A percentile compares a stretch with the other conserved stretches of the same genome.
These are phyloP conservation scores for Macrophya annulata DNA, from an alignment of 2,888 invertebrate species.

Conservation along the genomic window DNA sequence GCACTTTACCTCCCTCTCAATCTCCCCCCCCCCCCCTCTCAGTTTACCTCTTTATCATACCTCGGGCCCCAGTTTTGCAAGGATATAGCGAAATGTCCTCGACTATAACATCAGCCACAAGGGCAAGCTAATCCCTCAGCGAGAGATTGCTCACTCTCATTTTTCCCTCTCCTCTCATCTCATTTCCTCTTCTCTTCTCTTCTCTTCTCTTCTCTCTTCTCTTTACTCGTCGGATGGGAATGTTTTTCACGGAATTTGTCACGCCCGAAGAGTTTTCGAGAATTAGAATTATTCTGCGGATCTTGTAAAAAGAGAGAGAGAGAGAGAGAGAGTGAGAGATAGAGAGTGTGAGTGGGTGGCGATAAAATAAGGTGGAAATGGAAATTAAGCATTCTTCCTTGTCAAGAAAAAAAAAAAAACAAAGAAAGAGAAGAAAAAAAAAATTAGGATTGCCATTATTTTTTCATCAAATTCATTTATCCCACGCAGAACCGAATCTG, in stretches of 20 bases:
- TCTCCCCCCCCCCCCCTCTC: too few species aligned
- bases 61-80: background rate
- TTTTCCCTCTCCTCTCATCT: background rate
- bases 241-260: slow-evolving; percentile 20
- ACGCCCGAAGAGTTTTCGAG: background rate
- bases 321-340: background rate
- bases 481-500: background rate
- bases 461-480: background rate
- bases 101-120: slow-evolving; percentile 10
- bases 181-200: background rate
- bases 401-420: background rate
- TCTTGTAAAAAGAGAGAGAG: background rate
- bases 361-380: background rate
- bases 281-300: background rate
- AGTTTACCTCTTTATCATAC: background rate
- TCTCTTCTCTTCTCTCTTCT: background rate
- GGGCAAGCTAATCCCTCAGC: slow-evolving; percentile 10
- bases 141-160: slow-evolving; percentile 6
- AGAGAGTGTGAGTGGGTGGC: background rate
- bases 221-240: slow-evolving; percentile 15
- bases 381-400: background rate
- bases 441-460: background rate
- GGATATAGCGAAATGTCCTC: background rate
- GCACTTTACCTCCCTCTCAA: background rate
- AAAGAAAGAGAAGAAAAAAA: background rate